Base-by-base conservation (phyloP, 2,797 vertebrate genomes). In the Chloroceryle inda region DNA sequence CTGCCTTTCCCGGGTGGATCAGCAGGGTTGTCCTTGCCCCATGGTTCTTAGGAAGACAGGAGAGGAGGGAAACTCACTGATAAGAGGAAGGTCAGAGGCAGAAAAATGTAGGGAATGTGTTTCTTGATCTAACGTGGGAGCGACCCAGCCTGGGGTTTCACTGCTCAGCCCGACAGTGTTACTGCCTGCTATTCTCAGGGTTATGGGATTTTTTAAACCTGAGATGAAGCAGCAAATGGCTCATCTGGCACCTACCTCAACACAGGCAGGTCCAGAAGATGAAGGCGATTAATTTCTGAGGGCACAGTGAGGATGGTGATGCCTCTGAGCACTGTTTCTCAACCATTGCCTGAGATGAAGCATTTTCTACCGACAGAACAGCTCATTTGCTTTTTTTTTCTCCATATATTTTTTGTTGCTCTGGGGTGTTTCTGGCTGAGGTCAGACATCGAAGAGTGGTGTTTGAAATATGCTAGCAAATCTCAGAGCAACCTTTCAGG, bases 41-140 rank as follows among this genome's bases (percentile, higher is more conserved):
- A 7, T 35, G 17, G 56, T 56, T 50, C 67, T 85, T 61, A 35
- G 29, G 56, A 71, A 89, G 80, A 56, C 31, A 82, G 71, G 44
- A 77, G 31, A 73, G 73, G 63, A 81, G 19, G 44, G 31, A 80
- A 93, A 44, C 18, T 91, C 47, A 22, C 78, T 94, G 93, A 96
- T 96, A 96, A 93, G 78, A 53, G 44, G 67, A 85, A 95, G 89
- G 92, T 97, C 93, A 93, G 95, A 93, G 38, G 67, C 86, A 93
- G 78, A 97, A 97, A 82, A 95, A 97, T 96, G 87, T 72, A 73
- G 93, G 84, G 96, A 96, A 97, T 97, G 96, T 92, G 86, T 96
- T 95, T 95, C 84, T 93, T 91, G 90, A 89, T 97, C 62, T 64
- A 62, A 91, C 0, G 35, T 82, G 90, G 80, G 49, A 62, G 85